These are phyloP conservation scores for Lamproptera curius DNA, from an alignment of 2,888 invertebrate species.

Conservation along the genomic window DNA sequence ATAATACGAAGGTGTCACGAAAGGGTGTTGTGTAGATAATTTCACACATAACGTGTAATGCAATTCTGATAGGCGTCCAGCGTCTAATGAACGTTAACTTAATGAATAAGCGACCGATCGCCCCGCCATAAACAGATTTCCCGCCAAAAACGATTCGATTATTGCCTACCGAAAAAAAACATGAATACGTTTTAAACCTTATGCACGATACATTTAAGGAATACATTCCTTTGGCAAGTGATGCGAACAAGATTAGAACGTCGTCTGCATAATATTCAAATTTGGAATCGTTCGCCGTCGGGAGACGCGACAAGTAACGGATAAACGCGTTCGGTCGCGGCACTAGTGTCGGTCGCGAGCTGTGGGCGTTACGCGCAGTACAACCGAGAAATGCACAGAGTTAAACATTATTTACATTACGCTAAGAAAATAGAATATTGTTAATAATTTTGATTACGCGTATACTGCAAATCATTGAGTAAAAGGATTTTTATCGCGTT, in stretches of 20 bases:
- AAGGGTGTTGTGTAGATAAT: too few species aligned
- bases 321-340: slow-evolving; percentile 52
- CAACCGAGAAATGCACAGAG: slow-evolving; percentile 31
- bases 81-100: slow-evolving; percentile 18
- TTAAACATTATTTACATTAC: slow-evolving; percentile 26
- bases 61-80: too few species aligned
- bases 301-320: slow-evolving; percentile 47
- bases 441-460: too few species aligned
- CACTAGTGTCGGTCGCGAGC: slow-evolving; percentile 65
- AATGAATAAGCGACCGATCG: slow-evolving; percentile 35
- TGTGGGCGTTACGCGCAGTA: slow-evolving; percentile 53
- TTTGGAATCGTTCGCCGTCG: slow-evolving; percentile 27
- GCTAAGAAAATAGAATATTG: too few species aligned
- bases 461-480: too few species aligned
- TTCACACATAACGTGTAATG: too few species aligned
- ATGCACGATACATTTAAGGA: neutral
- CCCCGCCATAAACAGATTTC: slow-evolving; percentile 44
- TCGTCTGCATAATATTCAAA: slow-evolving; percentile 34
- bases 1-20: too few species aligned
- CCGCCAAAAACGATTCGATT: slow-evolving; percentile 30
- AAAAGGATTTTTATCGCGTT: too few species aligned
- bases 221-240: slow-evolving; percentile 24
- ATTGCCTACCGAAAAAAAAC: slow-evolving; percentile 10
- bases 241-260: slow-evolving; percentile 36
- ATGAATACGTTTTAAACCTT: slow-evolving; percentile 12